Percentiles rank a stretch among this genome's conserved stretches.
Evolutionary conservation across 2,113 vertebrate genomes (phyloP).

Genomic region (Marmota monax): DNA sequence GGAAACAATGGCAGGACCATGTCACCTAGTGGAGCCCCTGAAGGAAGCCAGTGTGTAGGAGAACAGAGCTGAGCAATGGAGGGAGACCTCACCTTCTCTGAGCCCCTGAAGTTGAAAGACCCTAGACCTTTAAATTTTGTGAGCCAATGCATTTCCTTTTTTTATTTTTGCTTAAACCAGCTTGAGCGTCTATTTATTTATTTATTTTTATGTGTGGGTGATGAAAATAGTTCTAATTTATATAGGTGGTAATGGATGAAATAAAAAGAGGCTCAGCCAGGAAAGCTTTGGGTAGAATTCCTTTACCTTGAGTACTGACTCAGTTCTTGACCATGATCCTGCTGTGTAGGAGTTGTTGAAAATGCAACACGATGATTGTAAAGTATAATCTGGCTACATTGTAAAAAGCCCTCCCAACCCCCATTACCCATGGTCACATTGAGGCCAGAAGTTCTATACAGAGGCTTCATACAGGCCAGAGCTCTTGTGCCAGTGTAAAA

Average conservation of each 20-base stretch:
- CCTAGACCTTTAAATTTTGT: background rate
- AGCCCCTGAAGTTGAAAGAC: background rate
- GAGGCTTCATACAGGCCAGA: background rate
- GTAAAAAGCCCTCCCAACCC: background rate
- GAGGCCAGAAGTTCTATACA: background rate
- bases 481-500: background rate
- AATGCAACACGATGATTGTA: background rate
- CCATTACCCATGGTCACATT: background rate
- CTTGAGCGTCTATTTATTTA: background rate
- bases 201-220: background rate
- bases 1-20: fast-evolving
- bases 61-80: background rate
- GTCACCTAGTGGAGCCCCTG: background rate
- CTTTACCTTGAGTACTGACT: background rate
- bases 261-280: background rate
- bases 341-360: background rate
- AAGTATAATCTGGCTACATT: background rate
- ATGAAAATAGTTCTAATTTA: conserved; percentile 35
- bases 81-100: background rate
- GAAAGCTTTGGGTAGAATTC: background rate
- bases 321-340: background rate
- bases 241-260: background rate
- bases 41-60: background rate
- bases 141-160: background rate
- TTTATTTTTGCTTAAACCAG: background rate